phyloP scores from a whole-genome alignment of 2,113 vertebrate genomes.

The Gallinago paraguaiae region DNA sequence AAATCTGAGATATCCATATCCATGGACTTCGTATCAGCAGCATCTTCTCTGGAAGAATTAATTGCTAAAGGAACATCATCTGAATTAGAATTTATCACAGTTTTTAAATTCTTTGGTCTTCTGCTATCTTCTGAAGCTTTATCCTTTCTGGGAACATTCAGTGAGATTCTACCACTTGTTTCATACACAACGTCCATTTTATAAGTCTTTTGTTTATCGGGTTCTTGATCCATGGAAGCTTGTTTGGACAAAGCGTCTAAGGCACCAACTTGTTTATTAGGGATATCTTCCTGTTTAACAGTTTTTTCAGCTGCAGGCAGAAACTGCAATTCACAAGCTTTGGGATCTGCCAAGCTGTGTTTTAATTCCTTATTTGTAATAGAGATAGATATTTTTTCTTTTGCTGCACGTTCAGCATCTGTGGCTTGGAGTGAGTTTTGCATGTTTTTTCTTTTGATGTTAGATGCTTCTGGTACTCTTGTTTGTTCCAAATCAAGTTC shows the following conservation, averaged over 20 bases:
- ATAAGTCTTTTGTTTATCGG: background rate
- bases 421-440: background rate
- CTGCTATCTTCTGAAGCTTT: conserved; percentile 26
- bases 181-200: background rate
- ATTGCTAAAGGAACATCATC: conserved; percentile 4
- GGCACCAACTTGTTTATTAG: conserved; percentile 49
- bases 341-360: background rate
- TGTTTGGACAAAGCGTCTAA: conserved; percentile 41
- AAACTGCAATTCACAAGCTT: background rate
- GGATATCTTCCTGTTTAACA: conserved; percentile 26
- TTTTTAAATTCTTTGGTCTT: conserved; percentile 58
- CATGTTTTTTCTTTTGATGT: background rate
- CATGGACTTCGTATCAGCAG: conserved; percentile 13
- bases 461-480: conserved; percentile 11
- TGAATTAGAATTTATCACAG: conserved; percentile 24
- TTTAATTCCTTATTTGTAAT: conserved; percentile 39
- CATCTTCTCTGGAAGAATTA: conserved; percentile 32
- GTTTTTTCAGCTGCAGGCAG: conserved; percentile 47
- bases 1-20: background rate
- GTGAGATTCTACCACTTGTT: background rate
- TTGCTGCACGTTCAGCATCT: conserved; percentile 24
- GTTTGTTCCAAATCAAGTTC: conserved; percentile 53
- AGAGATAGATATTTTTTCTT: conserved; percentile 10
- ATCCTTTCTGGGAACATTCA: background rate
- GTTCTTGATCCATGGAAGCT: conserved; percentile 21